Conservation (phyloP, 2,888 invertebrate species). For the Ophraella communa region DNA sequence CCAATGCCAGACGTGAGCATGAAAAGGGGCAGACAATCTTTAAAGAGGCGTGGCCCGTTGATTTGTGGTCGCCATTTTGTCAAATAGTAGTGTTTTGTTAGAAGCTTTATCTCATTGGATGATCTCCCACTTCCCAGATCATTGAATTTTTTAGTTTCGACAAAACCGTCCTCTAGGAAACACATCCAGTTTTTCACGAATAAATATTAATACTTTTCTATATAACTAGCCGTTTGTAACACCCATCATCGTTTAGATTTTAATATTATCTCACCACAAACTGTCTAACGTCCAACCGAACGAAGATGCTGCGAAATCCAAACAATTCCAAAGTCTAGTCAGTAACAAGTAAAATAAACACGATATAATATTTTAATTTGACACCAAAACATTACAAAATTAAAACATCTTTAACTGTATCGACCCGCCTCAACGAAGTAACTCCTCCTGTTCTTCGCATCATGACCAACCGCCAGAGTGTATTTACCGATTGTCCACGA, state of each 20-base stretch:
- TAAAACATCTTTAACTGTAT: constrained; percentile 49
- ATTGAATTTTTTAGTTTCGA: constrained; percentile 4
- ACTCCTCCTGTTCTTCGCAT: constrained; percentile 43
- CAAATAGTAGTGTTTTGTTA: constrained; percentile 63
- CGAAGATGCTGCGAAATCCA: constrained; percentile 2
- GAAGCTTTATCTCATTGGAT: constrained; percentile 61
- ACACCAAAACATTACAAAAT: constrained; percentile 43
- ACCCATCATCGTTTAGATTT: no score
- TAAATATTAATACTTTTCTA: neutral
- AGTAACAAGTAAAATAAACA: constrained; percentile 28
- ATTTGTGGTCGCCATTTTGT: constrained; percentile 64
- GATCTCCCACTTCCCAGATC: constrained; percentile 57
- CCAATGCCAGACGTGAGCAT: constrained; percentile 59
- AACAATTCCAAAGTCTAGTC: constrained; percentile 20
- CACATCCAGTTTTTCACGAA: neutral
- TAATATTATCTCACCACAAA: neutral
- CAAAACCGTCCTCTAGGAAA: neutral
- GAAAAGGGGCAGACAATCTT: constrained; percentile 62
- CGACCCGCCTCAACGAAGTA: constrained; percentile 40
- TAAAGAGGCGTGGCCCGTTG: constrained; percentile 59
- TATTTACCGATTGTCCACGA: constrained; percentile 48
- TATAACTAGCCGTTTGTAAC: neutral
- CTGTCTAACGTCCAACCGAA: no score
- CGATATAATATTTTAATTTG: constrained; percentile 40
- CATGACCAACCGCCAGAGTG: constrained; percentile 47